Percentiles rank a stretch among this genome's conserved stretches.
Evolutionary conservation across 2,113 vertebrate species (phyloP).

Genomic region (Mugil cephalus): DNA sequence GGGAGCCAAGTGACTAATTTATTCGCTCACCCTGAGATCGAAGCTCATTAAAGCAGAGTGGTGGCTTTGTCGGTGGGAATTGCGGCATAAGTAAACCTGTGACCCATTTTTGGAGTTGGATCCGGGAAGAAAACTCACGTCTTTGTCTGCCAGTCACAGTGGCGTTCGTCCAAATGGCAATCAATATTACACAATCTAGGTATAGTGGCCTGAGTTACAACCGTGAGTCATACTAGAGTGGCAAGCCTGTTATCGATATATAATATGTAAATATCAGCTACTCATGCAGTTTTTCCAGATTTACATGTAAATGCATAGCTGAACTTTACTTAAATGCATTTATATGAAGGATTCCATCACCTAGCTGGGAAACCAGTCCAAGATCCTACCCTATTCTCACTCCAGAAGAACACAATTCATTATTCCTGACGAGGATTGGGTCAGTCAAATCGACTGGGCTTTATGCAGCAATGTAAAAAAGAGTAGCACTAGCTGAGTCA

Average conservation of each 20-base stretch:
- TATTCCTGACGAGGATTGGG: too few species aligned
- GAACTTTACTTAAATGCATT: neutral
- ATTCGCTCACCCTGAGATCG: slow-evolving; percentile 38
- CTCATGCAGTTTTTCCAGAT: neutral
- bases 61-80: slow-evolving; percentile 23
- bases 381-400: too few species aligned
- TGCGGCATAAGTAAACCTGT: slow-evolving; percentile 2
- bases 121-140: slow-evolving; percentile 16
- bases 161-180: neutral
- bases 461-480: too few species aligned
- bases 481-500: too few species aligned
- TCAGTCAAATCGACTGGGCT: too few species aligned
- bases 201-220: neutral
- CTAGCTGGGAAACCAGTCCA: too few species aligned
- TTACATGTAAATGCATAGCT: neutral
- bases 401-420: too few species aligned
- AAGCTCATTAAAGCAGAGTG: slow-evolving; percentile 36
- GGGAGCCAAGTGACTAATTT: slow-evolving; percentile 47
- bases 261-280: too few species aligned
- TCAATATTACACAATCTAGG: neutral
- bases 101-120: slow-evolving; percentile 37
- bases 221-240: neutral
- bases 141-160: neutral
- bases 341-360: too few species aligned
- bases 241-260: neutral